Evolutionary conservation across 2,797 vertebrate genomes (phyloP), one percentile per base, ranked within the genome.

Genomic region (Clarias pachynema): DNA sequence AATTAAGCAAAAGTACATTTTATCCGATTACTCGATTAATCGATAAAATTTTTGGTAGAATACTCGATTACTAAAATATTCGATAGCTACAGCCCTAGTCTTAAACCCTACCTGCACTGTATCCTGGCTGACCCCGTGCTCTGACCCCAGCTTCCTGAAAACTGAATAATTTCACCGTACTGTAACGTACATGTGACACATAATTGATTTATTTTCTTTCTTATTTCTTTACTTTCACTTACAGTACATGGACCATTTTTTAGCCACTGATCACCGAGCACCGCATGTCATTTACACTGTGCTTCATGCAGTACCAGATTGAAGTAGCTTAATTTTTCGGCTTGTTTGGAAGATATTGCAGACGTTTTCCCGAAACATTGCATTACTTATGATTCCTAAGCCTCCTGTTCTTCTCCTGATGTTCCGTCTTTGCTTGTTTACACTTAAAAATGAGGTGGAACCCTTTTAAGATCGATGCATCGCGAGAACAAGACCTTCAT

Each of bases 361-460:
- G 31, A 34, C 56, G 14, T 77, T 77, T 77, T 15, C 22, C 15
- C 24, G 57, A 37, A 78, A 16, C 57, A 37, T n/a, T 5, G 20
- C 9, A 60, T 78, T 37, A 8, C 29, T 60, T 77, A 34, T 34
- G 59, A 78, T 37, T 59, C 6, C 20, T 60, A 34, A 31, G 18
- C 56, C 49, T 75, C 16, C 16, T 56, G 15, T 9, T 18, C 9
- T 40, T 56, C 5, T 24, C 10, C 56, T 66, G 40, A 34, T 12
- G 63, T 44, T 4, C 9, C 12, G 60, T 4, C 2, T 83, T 63
- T 9, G 10, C 24, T 26, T 31, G 10, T 72, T 62, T 70, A 24
- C 70, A 14, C 10, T 60, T 65, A 65, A 37, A 44, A 49, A 81
- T 81, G 78, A 73, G n/a, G 78, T 53, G 60, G 57, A 53, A 49